Percentiles rank a stretch among this genome's conserved stretches.
Conservation (phyloP, 2,797 vertebrate genomes). For the Tangara arthus region DNA sequence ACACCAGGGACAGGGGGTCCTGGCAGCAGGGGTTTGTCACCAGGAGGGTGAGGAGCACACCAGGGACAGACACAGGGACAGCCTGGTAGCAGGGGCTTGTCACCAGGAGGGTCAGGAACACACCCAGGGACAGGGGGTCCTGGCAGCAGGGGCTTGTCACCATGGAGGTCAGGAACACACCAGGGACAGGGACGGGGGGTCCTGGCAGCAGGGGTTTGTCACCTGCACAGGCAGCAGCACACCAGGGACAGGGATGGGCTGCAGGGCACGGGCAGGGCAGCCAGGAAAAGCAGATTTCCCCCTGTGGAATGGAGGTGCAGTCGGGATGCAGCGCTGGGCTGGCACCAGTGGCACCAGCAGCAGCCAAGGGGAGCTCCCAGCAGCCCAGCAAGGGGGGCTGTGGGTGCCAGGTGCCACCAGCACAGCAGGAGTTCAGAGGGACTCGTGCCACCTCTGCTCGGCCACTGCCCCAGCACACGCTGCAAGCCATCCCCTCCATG, state of each 20-base stretch:
- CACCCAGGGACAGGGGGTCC: no score
- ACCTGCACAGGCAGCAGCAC: not conserved
- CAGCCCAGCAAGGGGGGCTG: fast-evolving
- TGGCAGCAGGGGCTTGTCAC: no score
- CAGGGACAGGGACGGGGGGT: not conserved
- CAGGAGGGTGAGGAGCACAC: no score
- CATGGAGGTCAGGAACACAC: not conserved
- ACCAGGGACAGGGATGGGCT: not conserved
- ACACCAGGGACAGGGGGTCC: no score
- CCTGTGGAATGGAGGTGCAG: not conserved
- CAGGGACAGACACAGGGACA: no score
- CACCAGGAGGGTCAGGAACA: not conserved
- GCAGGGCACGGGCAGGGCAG: not conserved
- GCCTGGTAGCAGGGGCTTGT: not conserved
- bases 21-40: no score
- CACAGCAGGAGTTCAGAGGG: fast-evolving
- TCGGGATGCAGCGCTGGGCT: fast-evolving
- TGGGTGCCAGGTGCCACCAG: fast-evolving
- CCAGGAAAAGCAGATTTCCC: not conserved
- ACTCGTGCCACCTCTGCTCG: not conserved
- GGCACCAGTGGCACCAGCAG: no score
- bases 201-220: no score
- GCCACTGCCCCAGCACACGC: fast-evolving
- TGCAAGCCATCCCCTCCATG: fast-evolving
- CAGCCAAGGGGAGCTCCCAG: not conserved